phyloP scores from a whole-genome alignment of 2,797 vertebrate species.

The Neopelma chrysocephalum region DNA sequence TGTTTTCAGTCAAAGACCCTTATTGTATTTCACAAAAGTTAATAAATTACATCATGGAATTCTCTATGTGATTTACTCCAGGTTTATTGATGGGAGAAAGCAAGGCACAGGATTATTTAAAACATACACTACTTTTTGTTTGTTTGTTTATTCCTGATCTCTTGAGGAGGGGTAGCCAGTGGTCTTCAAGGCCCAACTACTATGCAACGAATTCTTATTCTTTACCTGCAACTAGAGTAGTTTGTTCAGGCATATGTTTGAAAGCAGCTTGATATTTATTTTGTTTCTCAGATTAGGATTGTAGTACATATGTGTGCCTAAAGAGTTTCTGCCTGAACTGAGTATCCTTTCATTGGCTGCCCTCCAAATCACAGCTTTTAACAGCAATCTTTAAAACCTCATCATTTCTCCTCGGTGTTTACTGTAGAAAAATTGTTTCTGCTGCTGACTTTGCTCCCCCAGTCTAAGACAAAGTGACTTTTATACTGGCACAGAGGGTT shows the following conservation, averaged over 20 bases:
- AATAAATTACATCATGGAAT: not conserved
- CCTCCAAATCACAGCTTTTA: conserved; percentile 7
- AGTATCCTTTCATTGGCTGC: not conserved
- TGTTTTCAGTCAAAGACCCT: not conserved
- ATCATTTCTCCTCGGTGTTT: not conserved
- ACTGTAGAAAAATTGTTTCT: not conserved
- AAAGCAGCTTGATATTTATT: not conserved
- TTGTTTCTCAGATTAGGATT: not conserved
- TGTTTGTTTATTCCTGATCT: not conserved
- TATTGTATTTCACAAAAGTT: not conserved
- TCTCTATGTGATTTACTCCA: not conserved
- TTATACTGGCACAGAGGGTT: not conserved
- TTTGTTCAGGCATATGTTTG: not conserved
- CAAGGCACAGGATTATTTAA: not conserved
- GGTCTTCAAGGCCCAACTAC: not conserved
- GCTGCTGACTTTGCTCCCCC: not conserved
- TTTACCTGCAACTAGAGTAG: not conserved
- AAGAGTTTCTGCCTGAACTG: not conserved
- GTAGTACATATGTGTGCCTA: not conserved
- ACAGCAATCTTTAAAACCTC: not conserved
- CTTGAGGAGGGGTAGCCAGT: not conserved
- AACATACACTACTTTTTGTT: not conserved
- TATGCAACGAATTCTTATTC: not conserved
- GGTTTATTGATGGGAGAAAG: not conserved
- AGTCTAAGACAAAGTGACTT: conserved; percentile 2